phyloP scores from a whole-genome alignment of 2,797 vertebrate genomes.

The Aeoliscus strigatus region DNA sequence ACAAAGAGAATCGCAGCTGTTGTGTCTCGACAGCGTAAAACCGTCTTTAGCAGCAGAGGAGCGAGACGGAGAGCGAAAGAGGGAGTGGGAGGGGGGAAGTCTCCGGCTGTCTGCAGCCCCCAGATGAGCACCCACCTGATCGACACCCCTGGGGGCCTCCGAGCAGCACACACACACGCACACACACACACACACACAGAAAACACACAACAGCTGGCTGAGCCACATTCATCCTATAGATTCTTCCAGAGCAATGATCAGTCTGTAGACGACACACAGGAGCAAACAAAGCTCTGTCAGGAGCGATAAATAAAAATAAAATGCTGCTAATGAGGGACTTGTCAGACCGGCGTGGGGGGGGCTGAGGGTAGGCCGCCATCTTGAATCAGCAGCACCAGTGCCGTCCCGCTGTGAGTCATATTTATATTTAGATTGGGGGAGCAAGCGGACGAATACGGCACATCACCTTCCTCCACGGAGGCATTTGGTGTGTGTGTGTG shows the following conservation, averaged over 20 bases:
- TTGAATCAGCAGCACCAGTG: conserved; percentile 49
- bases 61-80: background rate
- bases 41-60: no score
- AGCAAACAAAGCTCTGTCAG: no score
- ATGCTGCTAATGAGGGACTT: background rate
- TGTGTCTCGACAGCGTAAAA: no score
- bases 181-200: no score
- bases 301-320: conserved; percentile 2
- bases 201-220: conserved; percentile 54
- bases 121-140: conserved; percentile 62
- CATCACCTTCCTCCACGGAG: conserved; percentile 62
- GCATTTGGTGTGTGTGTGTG: no score
- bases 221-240: conserved; percentile 48
- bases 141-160: conserved; percentile 26
- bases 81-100: conserved; percentile 1
- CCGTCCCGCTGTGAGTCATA: conserved; percentile 43
- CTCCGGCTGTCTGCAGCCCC: conserved; percentile 30
- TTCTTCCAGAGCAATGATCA: conserved; percentile 57
- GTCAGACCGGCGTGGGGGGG: conserved; percentile 25
- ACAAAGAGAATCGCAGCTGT: no score
- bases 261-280: no score
- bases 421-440: conserved; percentile 67
- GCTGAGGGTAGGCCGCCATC: conserved; percentile 55
- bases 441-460: conserved; percentile 57
- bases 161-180: no score